phyloP scores from a whole-genome alignment of 2,888 invertebrate species.

The Habrosyne pyritoides region DNA sequence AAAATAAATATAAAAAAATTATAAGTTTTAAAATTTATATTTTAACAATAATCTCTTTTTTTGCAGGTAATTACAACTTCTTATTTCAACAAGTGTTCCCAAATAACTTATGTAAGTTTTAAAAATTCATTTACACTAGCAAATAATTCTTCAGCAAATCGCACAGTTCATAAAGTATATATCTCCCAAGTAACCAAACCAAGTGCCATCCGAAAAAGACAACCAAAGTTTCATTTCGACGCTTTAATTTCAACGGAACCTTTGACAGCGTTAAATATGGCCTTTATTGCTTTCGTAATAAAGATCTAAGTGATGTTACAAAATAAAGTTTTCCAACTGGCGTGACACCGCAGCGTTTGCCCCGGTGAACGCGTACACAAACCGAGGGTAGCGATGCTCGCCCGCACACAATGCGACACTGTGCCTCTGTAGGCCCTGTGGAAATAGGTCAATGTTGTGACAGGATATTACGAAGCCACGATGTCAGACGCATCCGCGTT shows the following conservation, averaged over 20 bases:
- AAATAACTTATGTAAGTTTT: too few species aligned
- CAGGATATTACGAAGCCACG: conserved; percentile 80
- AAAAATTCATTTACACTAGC: too few species aligned
- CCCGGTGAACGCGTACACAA: conserved; percentile 4
- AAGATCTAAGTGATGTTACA: conserved; percentile 61
- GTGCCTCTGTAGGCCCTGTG: conserved; percentile 43
- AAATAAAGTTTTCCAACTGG: conserved; percentile 43
- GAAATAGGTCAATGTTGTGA: conserved; percentile 65
- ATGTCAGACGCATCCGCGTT: conserved; percentile 70
- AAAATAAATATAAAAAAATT: too few species aligned
- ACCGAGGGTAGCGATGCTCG: conserved; percentile 29
- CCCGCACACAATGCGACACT: conserved; percentile 36
- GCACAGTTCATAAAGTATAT: conserved; percentile 54
- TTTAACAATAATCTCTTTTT: too few species aligned
- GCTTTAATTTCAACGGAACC: conserved; percentile 67
- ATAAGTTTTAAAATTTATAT: too few species aligned
- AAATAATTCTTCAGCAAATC: not conserved
- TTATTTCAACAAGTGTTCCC: too few species aligned
- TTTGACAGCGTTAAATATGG: conserved; percentile 71
- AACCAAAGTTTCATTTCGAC: conserved; percentile 67
- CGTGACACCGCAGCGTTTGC: conserved; percentile 15
- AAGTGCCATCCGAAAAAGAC: conserved; percentile 55
- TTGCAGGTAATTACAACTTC: not conserved
- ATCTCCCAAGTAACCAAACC: conserved; percentile 49
- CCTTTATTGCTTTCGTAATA: conserved; percentile 78